These are phyloP conservation scores for Bufotes viridis DNA, from an alignment of 2,797 vertebrate genomes.

Conservation along the genomic window DNA sequence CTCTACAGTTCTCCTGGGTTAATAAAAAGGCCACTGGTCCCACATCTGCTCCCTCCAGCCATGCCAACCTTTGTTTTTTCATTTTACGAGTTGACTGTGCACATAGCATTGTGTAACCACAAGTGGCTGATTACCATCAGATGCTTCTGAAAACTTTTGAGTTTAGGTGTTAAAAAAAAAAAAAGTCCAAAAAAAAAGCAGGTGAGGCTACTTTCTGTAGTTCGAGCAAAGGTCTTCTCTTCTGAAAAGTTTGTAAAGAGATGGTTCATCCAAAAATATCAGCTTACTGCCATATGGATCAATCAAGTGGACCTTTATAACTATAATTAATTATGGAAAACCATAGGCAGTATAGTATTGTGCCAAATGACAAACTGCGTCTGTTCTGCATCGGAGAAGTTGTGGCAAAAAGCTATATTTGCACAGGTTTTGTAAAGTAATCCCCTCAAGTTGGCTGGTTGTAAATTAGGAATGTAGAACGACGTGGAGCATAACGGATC, in stretches of 20 bases:
- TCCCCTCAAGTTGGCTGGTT: too few species aligned
- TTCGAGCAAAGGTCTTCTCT: slow-evolving; percentile 29
- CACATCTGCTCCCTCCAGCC: slow-evolving; percentile 64
- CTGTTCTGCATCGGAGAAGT: too few species aligned
- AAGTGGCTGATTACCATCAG: slow-evolving; percentile 35
- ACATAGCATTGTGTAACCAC: slow-evolving; percentile 63
- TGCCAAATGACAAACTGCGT: too few species aligned
- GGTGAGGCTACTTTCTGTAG: background rate
- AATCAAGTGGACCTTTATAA: too few species aligned
- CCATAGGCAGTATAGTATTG: too few species aligned
- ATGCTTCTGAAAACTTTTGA: background rate
- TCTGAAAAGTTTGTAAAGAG: background rate
- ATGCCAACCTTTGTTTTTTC: slow-evolving; percentile 53
- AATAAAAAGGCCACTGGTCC: slow-evolving; percentile 35
- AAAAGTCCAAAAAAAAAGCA: background rate
- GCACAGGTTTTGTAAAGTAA: too few species aligned
- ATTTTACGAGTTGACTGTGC: slow-evolving; percentile 59
- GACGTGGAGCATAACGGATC: too few species aligned
- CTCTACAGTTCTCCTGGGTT: background rate
- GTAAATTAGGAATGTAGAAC: too few species aligned
- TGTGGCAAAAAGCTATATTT: too few species aligned
- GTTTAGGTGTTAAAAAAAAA: slow-evolving; percentile 25
- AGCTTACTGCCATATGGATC: too few species aligned
- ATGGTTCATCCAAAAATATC: background rate
- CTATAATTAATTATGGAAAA: too few species aligned